Base-by-base conservation (phyloP, 2,797 vertebrate species). In the Crenuchus spilurus region DNA sequence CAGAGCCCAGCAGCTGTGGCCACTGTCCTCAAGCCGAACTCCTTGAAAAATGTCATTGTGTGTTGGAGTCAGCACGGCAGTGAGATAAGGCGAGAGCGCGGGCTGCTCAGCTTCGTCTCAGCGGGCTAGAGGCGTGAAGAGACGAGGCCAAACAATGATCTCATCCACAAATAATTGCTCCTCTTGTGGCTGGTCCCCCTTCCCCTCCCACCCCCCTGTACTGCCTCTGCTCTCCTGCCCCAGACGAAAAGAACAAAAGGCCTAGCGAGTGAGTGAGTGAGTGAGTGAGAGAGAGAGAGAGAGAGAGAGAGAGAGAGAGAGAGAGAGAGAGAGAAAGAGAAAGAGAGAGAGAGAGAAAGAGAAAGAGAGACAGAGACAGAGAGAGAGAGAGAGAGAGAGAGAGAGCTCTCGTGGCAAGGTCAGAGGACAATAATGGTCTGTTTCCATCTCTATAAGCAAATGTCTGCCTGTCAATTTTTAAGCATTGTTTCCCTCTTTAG, bases 161-260 rank as follows among this genome's bases (percentile, higher is more conserved):
- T 94, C 92, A 93, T 91, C 88, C 81, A 85, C 70, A 89, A 93
- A 92, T 93, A 91, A 94, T 92, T 91, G 90, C 92, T 90, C 86
- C 89, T 91, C 89, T 92, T 90, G 90, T 88, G 90, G 85, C 85
- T 80, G 85, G 84, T 75, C 86, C 82, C 54, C 88, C 28, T 41
- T 71, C 84, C 82, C 85, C 82, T 88, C 41, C 64, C 72, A 57
- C 83, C 67, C 87, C 86, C 83, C 82, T 76, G 83, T 83, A 31
- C 52, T 55, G 52, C 28, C 52, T 18, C 86, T 85, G 83, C 83
- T 84, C 86, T 84, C 83, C 76, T 76, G 84, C 87, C 66, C 41
- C 65, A 80, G 84, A 89, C 83, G 87, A 85, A 74, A 83, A 82
- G 70, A 80, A 86, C 86, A 64, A 61, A 84, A 86, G 85, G 83